phyloP scores from a whole-genome alignment of 2,888 invertebrate species.

The Bugula neritina region DNA sequence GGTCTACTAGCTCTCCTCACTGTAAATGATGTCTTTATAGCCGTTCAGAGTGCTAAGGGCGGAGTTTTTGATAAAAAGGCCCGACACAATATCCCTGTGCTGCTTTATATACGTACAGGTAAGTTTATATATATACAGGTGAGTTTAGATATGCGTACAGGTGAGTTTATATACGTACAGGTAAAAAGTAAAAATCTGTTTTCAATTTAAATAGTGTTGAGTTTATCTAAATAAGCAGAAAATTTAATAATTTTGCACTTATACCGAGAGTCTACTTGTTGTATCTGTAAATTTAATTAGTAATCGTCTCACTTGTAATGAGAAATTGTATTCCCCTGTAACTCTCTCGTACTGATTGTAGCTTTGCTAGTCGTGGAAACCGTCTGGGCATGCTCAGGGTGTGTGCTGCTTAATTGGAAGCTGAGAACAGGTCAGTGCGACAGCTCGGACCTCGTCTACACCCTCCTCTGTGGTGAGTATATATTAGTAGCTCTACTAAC shows the following conservation, averaged over 20 bases:
- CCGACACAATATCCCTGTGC: neutral
- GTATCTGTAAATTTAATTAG: no score
- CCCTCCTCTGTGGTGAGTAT: slow-evolving; percentile 1
- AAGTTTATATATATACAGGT: neutral
- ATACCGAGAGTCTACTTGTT: no score
- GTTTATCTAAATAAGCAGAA: no score
- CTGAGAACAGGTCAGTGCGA: neutral
- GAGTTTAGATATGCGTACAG: neutral
- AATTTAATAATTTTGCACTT: no score
- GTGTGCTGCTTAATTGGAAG: neutral
- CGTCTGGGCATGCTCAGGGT: slow-evolving; percentile 8
- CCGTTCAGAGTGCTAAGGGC: slow-evolving; percentile 19
- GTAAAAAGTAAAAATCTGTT: neutral
- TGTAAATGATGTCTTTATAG: neutral
- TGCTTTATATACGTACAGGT: neutral
- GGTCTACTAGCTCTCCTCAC: neutral
- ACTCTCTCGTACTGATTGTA: neutral
- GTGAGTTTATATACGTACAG: neutral
- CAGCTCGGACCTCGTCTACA: neutral
- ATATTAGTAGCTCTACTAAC: neutral
- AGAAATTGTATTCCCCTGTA: no score
- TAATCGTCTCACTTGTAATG: no score
- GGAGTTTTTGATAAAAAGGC: slow-evolving; percentile 2
- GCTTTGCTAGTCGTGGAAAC: neutral
- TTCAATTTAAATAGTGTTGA: no score